These are phyloP conservation scores for Pogonognathellus flavescens DNA, from an alignment of 1,140 invertebrate species.

Conservation along the genomic window DNA sequence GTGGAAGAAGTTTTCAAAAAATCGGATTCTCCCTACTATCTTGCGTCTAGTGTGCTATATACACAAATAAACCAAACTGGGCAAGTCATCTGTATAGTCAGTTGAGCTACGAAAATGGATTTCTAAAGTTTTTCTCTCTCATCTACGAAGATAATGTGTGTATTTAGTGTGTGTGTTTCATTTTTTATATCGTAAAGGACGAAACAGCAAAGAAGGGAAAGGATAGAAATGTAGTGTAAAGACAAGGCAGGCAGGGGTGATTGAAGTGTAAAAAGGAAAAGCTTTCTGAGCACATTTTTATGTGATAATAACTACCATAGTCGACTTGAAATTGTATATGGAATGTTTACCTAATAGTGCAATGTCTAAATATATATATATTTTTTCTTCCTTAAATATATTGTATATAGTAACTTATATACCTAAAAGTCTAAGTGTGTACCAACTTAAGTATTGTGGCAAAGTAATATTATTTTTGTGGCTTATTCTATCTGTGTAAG, in stretches of 20 bases:
- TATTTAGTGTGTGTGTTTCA: constrained; percentile 38
- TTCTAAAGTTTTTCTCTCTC: constrained; percentile 35
- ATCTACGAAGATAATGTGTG: constrained; percentile 20
- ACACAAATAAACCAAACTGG: too few species aligned
- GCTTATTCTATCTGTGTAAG: too few species aligned
- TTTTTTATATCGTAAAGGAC: not conserved
- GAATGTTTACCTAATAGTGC: not conserved
- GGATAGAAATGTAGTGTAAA: constrained; percentile 5
- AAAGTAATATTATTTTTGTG: too few species aligned
- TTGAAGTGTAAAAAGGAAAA: constrained; percentile 47
- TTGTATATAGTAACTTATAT: too few species aligned
- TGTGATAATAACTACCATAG: constrained; percentile 29
- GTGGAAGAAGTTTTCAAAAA: too few species aligned
- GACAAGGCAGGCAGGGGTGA: constrained; percentile 26
- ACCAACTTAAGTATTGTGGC: too few species aligned
- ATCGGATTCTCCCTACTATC: too few species aligned
- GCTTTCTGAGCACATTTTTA: constrained; percentile 20
- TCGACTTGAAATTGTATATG: not conserved
- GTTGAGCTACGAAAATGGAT: constrained; percentile 39
- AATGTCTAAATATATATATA: too few species aligned
- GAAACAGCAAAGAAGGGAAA: not conserved
- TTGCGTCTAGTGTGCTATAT: too few species aligned
- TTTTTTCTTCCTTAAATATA: too few species aligned
- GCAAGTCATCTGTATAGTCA: not conserved
- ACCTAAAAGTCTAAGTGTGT: too few species aligned